These are phyloP conservation scores for Drosophila lini DNA, from an alignment of 1,140 invertebrate species.

Conservation along the genomic window DNA sequence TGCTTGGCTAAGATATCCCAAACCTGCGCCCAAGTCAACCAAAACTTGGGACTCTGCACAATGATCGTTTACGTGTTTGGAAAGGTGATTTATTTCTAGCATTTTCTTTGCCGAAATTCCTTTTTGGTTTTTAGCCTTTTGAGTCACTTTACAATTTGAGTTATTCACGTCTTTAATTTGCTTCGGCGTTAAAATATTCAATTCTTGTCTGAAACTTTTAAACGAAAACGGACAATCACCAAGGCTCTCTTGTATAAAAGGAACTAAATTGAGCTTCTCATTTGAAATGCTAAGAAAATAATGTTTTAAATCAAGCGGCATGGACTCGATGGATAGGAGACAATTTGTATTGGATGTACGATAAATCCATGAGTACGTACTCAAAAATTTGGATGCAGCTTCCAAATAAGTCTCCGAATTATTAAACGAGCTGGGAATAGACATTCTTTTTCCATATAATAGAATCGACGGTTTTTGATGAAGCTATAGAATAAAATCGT, in stretches of 20 bases:
- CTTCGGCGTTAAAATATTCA: conserved; percentile 64
- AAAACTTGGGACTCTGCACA: conserved; percentile 86
- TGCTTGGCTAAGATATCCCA: conserved; percentile 92
- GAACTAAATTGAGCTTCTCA: conserved; percentile 79
- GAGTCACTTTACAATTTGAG: neutral
- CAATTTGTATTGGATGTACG: conserved; percentile 88
- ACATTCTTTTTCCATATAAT: neutral
- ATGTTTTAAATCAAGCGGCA: conserved; percentile 86
- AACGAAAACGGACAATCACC: conserved; percentile 19
- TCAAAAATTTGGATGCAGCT: conserved; percentile 76
- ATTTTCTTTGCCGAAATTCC: conserved; percentile 87
- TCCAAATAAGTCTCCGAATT: neutral
- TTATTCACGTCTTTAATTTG: neutral
- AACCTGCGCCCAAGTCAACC: conserved; percentile 92
- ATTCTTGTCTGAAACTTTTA: conserved; percentile 35
- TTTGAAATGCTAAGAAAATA: conserved; percentile 84
- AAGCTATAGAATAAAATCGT: neutral
- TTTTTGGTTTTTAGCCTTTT: conserved; percentile 26
- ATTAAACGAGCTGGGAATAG: conserved; percentile 1
- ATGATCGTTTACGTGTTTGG: conserved; percentile 86
- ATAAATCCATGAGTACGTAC: conserved; percentile 88
- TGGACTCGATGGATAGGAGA: conserved; percentile 86
- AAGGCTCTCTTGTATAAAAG: conserved; percentile 42
- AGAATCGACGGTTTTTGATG: neutral
- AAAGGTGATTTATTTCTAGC: conserved; percentile 88